A percentile compares a stretch with the other conserved stretches of the same genome.
Conservation (phyloP, 2,888 invertebrate species). For the Leptogaster cylindrica region DNA sequence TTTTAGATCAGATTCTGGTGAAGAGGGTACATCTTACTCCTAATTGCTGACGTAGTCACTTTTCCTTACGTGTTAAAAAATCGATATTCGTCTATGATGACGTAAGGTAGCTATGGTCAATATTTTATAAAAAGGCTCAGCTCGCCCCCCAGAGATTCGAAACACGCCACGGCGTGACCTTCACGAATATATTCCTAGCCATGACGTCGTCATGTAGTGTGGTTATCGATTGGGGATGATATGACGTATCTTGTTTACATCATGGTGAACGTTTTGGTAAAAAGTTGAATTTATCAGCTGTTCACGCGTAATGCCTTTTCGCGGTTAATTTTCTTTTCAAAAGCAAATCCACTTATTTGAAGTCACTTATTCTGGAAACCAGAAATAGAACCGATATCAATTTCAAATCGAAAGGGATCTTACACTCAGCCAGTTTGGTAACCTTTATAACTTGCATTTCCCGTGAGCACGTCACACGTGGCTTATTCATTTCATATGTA, state of each 20-base stretch:
- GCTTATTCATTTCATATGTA: too few species aligned
- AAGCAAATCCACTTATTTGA: too few species aligned
- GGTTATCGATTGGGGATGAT: constrained; percentile 20
- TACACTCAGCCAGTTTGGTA: too few species aligned
- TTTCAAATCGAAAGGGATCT: too few species aligned
- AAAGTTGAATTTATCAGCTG: constrained; percentile 14
- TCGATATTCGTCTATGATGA: constrained; percentile 14
- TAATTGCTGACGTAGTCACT: background rate
- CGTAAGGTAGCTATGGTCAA: constrained; percentile 16
- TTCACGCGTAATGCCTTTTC: too few species aligned
- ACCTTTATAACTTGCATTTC: too few species aligned
- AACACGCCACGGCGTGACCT: constrained; percentile 23
- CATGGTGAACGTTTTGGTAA: background rate
- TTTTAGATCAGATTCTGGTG: too few species aligned
- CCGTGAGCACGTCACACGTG: too few species aligned
- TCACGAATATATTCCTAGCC: background rate
- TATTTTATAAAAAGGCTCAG: constrained; percentile 6
- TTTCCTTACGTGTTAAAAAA: background rate
- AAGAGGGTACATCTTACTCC: too few species aligned
- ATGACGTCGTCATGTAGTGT: constrained; percentile 14
- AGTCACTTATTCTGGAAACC: too few species aligned
- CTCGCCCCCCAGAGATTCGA: background rate
- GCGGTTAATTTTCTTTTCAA: too few species aligned
- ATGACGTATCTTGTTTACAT: constrained; percentile 6
- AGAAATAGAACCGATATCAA: too few species aligned